Percentiles rank a stretch among this genome's conserved stretches.
These are phyloP conservation scores for Eospalax fontanierii DNA, from an alignment of 2,797 vertebrate genomes.

Conservation along the genomic window DNA sequence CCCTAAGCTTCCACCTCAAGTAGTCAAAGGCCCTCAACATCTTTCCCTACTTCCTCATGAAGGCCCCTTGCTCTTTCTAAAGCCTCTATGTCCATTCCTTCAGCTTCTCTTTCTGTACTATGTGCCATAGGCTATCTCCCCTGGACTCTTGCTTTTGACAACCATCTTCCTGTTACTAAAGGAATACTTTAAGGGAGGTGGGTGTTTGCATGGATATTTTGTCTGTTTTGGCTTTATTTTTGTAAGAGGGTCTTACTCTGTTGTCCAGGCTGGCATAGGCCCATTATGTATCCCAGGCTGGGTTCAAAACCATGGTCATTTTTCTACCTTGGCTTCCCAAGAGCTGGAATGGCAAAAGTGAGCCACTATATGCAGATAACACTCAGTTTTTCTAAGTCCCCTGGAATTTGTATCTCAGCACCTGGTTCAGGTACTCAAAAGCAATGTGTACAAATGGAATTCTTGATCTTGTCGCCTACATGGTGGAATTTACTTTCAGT, in stretches of 20 bases:
- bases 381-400: background rate
- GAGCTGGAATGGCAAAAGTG: background rate
- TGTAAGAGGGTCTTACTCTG: background rate
- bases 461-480: background rate
- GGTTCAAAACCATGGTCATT: background rate
- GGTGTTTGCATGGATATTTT: background rate
- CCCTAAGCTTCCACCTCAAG: background rate
- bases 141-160: background rate
- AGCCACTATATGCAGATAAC: background rate
- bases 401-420: background rate
- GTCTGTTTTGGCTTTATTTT: background rate
- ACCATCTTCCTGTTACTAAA: background rate
- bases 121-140: background rate
- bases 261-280: background rate
- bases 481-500: background rate
- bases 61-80: background rate
- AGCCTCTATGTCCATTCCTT: background rate
- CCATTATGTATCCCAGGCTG: background rate
- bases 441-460: background rate
- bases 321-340: background rate
- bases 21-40: background rate
- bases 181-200: background rate
- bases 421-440: background rate
- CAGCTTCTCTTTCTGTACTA: background rate
- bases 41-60: background rate